Percentiles rank a stretch among this genome's conserved stretches.
Evolutionary conservation across 2,888 invertebrate species (phyloP).

Genomic region (Cylloceria caligata): DNA sequence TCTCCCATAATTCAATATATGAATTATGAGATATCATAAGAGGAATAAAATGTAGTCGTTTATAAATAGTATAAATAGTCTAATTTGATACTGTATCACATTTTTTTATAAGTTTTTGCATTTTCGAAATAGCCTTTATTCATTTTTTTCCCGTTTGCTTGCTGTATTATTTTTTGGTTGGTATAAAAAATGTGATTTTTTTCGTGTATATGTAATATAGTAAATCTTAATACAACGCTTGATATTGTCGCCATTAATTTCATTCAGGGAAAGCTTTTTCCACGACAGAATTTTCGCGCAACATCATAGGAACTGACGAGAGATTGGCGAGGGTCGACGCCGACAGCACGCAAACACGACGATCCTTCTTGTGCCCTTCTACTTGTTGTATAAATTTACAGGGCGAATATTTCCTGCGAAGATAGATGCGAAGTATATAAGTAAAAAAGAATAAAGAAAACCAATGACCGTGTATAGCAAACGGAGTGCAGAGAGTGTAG

Average conservation of each 20-base stretch:
- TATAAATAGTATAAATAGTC: too few relatives aligned
- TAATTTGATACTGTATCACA: too few relatives aligned
- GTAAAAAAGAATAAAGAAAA: conserved; percentile 37
- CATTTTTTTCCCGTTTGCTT: too few relatives aligned
- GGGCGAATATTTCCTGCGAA: conserved; percentile 26
- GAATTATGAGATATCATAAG: too few relatives aligned
- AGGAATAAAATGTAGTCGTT: too few relatives aligned
- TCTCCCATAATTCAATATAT: too few relatives aligned
- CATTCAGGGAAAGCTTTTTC: not conserved
- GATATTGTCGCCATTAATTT: not conserved
- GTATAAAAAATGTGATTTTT: not conserved
- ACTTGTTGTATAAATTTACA: conserved; percentile 27
- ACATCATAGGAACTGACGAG: not conserved
- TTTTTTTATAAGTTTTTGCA: too few relatives aligned
- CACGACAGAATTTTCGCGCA: not conserved
- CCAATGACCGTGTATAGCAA: conserved; percentile 32
- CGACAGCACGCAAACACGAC: not conserved
- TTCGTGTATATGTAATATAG: not conserved
- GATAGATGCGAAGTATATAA: conserved; percentile 48
- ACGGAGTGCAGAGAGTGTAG: conserved; percentile 54
- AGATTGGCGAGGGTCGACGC: not conserved
- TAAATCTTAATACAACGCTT: not conserved
- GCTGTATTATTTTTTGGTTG: too few relatives aligned
- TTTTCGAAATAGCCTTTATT: too few relatives aligned
- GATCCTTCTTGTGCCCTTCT: not conserved